Evolutionary conservation across 64 coral and sea anemone genomes (phyloP), one percentile per base, ranked within the genome.

Genomic region (Actinia equina): DNA sequence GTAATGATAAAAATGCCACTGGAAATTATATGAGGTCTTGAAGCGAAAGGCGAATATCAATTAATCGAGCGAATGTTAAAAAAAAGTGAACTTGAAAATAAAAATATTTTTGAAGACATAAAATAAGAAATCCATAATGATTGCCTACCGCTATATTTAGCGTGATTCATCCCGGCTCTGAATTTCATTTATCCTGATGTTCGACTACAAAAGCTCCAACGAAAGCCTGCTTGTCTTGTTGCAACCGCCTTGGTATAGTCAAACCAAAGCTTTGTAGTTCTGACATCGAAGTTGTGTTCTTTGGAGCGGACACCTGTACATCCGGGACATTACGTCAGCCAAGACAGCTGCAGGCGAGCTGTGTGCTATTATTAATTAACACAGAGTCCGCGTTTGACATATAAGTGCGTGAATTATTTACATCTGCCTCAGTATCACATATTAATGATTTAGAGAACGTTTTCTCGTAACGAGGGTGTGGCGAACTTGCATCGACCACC

Each of bases 331-430:
- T 83, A 25, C 84, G 60, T 71, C 85, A 94, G 83, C 80, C 82
- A 89, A 43, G 85, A 55, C 93, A 94, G 93, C 93, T 94, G 93
- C 62, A 67, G 49, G 84, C 77, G 79, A 92, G 80, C 77, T 92
- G 90, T 74, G 84, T 71, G 85, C 80, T 86, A 92, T 92, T 60
- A 87, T 92, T 92, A 87, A 92, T 92, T 92, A 92, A 92, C 90
- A 83, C 86, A 59, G 86, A 80, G 84, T 87, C 85, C 84, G 85
- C 85, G 86, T 92, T 92, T 87, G 90, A 92, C 90, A 92, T 82
- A 65, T 59, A 82, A 83, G 30, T 83, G 77, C 77, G 53, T 87
- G 90, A 92, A 92, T 92, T 92, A 92, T 92, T 92, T 87, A 92
- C 90, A 92, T 92, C 90, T 92, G 90, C 86, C 77, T 92, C 77